These are phyloP conservation scores for Sarcophaga caerulescens DNA, from an alignment of 2,888 invertebrate species.

Conservation along the genomic window DNA sequence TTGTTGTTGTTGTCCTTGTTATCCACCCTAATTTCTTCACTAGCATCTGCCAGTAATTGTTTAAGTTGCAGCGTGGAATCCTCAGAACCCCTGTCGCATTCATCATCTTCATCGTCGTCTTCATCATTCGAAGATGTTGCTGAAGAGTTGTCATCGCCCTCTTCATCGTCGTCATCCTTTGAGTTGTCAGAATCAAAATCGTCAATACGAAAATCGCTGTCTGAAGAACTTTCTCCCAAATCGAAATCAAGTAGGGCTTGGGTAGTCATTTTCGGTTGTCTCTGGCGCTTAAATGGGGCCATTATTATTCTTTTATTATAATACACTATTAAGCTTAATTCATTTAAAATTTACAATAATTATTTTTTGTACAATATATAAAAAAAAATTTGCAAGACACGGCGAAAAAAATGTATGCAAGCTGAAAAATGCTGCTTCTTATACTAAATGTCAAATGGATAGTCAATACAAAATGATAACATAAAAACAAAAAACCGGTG, in stretches of 20 bases:
- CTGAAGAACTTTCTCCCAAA: conserved; percentile 94
- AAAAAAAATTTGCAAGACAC: conserved; percentile 61
- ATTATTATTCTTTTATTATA: conserved; percentile 67
- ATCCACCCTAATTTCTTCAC: conserved; percentile 64
- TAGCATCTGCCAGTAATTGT: conserved; percentile 73
- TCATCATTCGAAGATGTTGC: conserved; percentile 68
- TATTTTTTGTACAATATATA: conserved; percentile 64
- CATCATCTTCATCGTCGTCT: conserved; percentile 73
- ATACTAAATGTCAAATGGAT: conserved; percentile 41
- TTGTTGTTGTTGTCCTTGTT: conserved; percentile 28
- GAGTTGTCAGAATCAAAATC: conserved; percentile 82
- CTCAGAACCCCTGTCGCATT: conserved; percentile 62
- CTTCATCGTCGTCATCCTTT: conserved; percentile 83
- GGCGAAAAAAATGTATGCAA: conserved; percentile 69
- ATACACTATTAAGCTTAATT: conserved; percentile 57
- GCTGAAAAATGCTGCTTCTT: conserved; percentile 64
- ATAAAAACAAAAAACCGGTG: conserved; percentile 54
- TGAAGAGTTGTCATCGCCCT: conserved; percentile 82
- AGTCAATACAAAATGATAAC: conserved; percentile 13
- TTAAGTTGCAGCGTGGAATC: conserved; percentile 74
- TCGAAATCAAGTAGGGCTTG: conserved; percentile 91
- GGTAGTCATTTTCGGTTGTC: conserved; percentile 84
- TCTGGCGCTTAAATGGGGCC: conserved; percentile 81
- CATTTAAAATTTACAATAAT: conserved; percentile 67
- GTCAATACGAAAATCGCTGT: conserved; percentile 93